Conservation (phyloP, 2,797 vertebrate species). For the Phrynocephalus guinanensis region DNA sequence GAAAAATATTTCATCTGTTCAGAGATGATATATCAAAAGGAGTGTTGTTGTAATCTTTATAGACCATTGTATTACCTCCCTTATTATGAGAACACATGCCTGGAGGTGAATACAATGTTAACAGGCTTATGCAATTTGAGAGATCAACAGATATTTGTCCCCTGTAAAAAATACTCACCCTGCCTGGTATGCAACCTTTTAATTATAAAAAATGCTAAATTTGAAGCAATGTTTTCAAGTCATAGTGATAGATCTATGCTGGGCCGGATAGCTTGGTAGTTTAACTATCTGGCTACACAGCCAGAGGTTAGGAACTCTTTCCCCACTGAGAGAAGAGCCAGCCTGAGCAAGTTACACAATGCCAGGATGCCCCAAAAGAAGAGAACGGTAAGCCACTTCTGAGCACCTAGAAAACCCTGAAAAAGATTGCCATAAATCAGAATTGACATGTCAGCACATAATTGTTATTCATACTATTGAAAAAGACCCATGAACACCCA, state of each 20-base stretch:
- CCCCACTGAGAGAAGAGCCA: too few species aligned
- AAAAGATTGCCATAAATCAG: too few species aligned
- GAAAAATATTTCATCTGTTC: slow-evolving; percentile 38
- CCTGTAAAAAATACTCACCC: not conserved
- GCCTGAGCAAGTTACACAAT: too few species aligned
- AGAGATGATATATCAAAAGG: not conserved
- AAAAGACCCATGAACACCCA: not conserved
- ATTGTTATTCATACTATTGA: not conserved
- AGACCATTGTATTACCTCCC: not conserved
- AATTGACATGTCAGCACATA: too few species aligned
- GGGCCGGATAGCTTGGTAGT: too few species aligned
- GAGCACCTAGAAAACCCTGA: too few species aligned
- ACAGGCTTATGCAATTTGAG: not conserved
- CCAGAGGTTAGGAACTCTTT: too few species aligned
- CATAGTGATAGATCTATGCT: too few species aligned
- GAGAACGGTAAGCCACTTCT: too few species aligned
- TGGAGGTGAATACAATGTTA: not conserved
- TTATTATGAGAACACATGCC: not conserved
- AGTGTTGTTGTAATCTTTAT: not conserved
- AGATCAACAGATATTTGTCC: not conserved
- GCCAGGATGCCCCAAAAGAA: too few species aligned
- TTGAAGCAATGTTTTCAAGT: not conserved
- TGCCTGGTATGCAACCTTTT: not conserved
- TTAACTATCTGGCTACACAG: too few species aligned
- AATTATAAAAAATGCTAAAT: not conserved